These are phyloP conservation scores for Uropsilus gracilis DNA, from an alignment of 2,113 vertebrate species.

Conservation along the genomic window DNA sequence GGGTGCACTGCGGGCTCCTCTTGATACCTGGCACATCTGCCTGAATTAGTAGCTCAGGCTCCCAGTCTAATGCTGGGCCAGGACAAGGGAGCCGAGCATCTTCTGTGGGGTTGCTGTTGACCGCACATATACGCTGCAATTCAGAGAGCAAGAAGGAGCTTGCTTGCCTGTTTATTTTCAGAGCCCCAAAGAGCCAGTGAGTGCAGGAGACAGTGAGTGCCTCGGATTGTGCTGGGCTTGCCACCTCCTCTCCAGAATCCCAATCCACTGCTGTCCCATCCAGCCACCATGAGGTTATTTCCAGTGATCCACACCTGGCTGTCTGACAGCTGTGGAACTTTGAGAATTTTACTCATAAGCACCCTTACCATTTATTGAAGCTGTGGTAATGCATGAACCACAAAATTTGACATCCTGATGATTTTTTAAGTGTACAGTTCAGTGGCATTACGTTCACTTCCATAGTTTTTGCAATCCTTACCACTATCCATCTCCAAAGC, in stretches of 20 bases:
- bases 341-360: background rate
- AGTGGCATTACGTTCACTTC: background rate
- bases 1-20: background rate
- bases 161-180: background rate
- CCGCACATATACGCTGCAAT: background rate
- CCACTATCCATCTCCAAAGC: background rate
- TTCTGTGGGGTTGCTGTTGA: background rate
- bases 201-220: background rate
- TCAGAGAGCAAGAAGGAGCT: background rate
- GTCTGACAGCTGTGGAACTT: background rate
- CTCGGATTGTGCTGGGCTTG: too few species aligned
- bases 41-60: background rate
- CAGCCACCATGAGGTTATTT: rapidly evolving
- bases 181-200: background rate
- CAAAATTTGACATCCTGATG: background rate
- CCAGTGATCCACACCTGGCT: background rate
- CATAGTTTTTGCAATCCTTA: background rate
- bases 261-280: background rate
- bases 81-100: background rate
- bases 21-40: background rate
- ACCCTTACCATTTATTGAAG: background rate
- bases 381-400: background rate
- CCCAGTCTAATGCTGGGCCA: conserved; percentile 5
- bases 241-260: too few species aligned
- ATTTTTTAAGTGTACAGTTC: background rate